Conservation (phyloP, 2,888 invertebrate genomes). For the Allophyes oxyacanthae region DNA sequence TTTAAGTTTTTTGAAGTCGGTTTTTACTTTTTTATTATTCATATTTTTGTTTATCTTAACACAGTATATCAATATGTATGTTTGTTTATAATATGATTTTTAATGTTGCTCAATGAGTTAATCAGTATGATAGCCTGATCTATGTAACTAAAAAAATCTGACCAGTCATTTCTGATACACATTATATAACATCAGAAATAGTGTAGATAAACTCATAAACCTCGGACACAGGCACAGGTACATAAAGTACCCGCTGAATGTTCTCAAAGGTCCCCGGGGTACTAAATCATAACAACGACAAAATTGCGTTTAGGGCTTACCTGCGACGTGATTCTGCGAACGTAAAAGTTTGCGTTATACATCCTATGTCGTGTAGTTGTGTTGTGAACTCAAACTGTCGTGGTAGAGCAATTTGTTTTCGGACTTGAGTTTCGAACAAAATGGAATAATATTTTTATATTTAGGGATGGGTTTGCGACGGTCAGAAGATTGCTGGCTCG, state of each 20-base stretch:
- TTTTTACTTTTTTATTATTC: no score
- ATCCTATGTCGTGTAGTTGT: slow-evolving; percentile 40
- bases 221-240: slow-evolving; percentile 30
- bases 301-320: slow-evolving; percentile 51
- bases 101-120: no score
- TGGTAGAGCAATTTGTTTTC: slow-evolving; percentile 38
- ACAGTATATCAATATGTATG: no score
- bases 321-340: slow-evolving; percentile 43
- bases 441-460: slow-evolving; percentile 30
- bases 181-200: slow-evolving; percentile 6
- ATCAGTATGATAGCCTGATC: no score
- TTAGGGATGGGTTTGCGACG: slow-evolving; percentile 13
- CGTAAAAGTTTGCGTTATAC: slow-evolving; percentile 55
- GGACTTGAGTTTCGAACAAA: slow-evolving; percentile 22
- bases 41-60: no score
- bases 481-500: neutral
- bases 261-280: slow-evolving; percentile 42
- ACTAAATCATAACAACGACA: slow-evolving; percentile 55
- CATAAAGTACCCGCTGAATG: slow-evolving; percentile 44
- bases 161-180: no score
- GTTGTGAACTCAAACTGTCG: slow-evolving; percentile 45
- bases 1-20: no score
- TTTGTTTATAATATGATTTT: no score
- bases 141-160: no score
- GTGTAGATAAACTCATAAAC: slow-evolving; percentile 41